Conservation (phyloP, 2,113 vertebrate genomes). For the Pterocles gutturalis region DNA sequence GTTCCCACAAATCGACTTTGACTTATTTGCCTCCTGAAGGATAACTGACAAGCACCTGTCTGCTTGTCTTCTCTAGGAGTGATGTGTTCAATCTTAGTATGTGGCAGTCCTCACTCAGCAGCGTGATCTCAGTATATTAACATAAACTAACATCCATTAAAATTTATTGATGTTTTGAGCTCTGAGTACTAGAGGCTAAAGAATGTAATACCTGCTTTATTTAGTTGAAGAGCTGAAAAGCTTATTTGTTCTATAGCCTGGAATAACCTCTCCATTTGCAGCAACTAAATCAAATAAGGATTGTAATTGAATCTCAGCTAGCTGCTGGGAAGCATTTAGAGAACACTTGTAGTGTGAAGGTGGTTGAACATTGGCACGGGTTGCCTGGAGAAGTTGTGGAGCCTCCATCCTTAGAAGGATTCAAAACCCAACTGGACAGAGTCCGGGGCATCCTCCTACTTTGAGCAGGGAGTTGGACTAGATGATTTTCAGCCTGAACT, state of each 20-base stretch:
- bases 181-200: background rate
- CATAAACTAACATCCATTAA: background rate
- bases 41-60: background rate
- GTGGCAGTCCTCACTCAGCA: background rate
- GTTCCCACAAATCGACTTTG: background rate
- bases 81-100: background rate
- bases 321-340: background rate
- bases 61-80: background rate
- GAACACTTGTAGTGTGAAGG: background rate
- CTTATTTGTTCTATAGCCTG: background rate
- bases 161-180: background rate
- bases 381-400: background rate
- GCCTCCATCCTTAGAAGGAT: background rate
- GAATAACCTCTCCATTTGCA: conserved; percentile 12
- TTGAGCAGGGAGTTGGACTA: background rate
- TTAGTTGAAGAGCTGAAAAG: background rate
- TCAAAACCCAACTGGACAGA: background rate
- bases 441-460: background rate
- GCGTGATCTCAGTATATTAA: background rate
- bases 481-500: background rate
- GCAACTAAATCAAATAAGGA: background rate
- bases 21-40: background rate
- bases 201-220: background rate
- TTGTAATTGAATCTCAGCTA: background rate
- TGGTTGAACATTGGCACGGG: rapidly evolving